These are phyloP conservation scores for Nilaparvata lugens DNA, from an alignment of 1,140 invertebrate species.

Conservation along the genomic window DNA sequence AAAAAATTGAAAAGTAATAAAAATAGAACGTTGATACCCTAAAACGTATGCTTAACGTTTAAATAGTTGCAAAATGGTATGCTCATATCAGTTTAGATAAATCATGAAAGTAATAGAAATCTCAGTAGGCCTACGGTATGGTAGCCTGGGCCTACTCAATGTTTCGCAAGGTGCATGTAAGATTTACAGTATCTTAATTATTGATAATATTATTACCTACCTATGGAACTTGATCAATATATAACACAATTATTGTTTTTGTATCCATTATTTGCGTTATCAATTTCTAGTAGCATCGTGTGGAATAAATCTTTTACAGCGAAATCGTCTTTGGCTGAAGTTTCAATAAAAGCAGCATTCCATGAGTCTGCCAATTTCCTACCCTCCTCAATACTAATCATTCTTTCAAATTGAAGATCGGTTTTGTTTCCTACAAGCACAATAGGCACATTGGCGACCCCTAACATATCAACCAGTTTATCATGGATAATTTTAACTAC, in stretches of 20 bases:
- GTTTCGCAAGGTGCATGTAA: too few species aligned
- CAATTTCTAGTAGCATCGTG: constrained; percentile 76
- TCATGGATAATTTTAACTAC: constrained; percentile 95
- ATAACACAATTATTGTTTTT: constrained; percentile 65
- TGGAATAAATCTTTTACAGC: constrained; percentile 88
- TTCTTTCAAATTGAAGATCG: constrained; percentile 88
- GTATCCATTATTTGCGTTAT: constrained; percentile 80
- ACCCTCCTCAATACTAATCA: constrained; percentile 85
- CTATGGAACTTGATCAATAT: too few species aligned
- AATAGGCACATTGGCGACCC: constrained; percentile 90
- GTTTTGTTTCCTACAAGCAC: constrained; percentile 97
- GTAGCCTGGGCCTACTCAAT: too few species aligned
- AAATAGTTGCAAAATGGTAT: too few species aligned
- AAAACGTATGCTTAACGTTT: too few species aligned
- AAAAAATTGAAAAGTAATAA: too few species aligned
- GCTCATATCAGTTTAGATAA: too few species aligned
- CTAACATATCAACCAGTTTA: constrained; percentile 89
- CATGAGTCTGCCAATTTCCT: constrained; percentile 83
- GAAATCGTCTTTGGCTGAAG: constrained; percentile 93
- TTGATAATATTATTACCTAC: too few species aligned
- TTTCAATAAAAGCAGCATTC: constrained; percentile 93
- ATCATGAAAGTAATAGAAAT: too few species aligned
- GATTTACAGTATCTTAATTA: too few species aligned
- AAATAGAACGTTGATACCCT: too few species aligned
- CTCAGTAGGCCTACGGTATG: too few species aligned